phyloP scores from a whole-genome alignment of 2,113 vertebrate genomes.

The Toxotes jaculatrix region DNA sequence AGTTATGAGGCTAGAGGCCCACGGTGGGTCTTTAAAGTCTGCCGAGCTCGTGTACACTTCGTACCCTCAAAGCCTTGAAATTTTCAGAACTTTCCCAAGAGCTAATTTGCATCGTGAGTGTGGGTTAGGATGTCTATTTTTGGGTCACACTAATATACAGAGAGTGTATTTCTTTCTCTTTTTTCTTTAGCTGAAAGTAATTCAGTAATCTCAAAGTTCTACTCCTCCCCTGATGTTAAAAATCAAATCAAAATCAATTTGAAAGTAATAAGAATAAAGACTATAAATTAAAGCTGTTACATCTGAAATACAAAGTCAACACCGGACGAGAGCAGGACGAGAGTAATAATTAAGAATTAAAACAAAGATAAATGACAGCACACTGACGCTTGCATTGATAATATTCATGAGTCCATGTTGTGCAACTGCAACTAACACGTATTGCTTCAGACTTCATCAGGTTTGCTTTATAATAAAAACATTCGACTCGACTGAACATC shows the following conservation, averaged over 20 bases:
- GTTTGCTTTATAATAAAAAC: neutral
- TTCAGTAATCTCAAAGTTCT: neutral
- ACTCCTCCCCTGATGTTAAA: neutral
- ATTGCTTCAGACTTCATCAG: neutral
- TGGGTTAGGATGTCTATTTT: conserved; percentile 16
- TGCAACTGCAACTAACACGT: neutral
- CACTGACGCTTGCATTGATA: neutral
- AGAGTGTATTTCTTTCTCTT: neutral
- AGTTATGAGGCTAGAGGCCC: neutral
- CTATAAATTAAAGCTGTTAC: neutral
- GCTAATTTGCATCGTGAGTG: conserved; percentile 24
- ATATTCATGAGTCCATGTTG: neutral
- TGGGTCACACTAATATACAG: neutral
- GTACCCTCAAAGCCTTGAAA: conserved; percentile 4
- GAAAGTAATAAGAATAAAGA: neutral
- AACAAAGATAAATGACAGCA: neutral
- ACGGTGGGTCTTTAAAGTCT: conserved; percentile 37
- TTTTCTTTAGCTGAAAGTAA: neutral
- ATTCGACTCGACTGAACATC: too few relatives aligned
- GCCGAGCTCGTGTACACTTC: conserved; percentile 15
- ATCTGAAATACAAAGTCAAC: too few relatives aligned
- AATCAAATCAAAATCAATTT: neutral
- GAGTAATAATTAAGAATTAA: neutral
- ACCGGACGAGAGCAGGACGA: neutral
- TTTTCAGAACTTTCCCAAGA: conserved; percentile 23